phyloP scores from a whole-genome alignment of 2,797 vertebrate species.

The Neosalanx taihuensis region DNA sequence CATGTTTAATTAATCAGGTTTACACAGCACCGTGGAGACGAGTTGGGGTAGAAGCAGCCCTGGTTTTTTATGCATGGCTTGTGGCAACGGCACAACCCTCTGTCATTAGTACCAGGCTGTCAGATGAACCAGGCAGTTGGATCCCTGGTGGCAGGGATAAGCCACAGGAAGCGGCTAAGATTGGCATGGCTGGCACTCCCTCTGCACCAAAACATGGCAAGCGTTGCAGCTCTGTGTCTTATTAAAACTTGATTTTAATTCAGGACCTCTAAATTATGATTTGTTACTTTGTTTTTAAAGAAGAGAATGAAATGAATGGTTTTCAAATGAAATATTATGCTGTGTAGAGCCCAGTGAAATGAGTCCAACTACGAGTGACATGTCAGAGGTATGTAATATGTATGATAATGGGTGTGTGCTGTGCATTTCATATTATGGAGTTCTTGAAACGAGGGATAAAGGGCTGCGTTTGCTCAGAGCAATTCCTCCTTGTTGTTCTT shows the following conservation, averaged over 20 bases:
- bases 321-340: neutral
- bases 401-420: slow-evolving; percentile 29
- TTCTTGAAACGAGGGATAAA: slow-evolving; percentile 12
- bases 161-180: neutral
- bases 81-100: slow-evolving; percentile 10
- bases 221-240: neutral
- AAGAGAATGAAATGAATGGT: neutral
- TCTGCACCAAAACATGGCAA: slow-evolving; percentile 4
- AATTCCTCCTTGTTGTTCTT: slow-evolving; percentile 23
- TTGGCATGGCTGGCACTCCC: slow-evolving; percentile 6
- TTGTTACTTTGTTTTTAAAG: slow-evolving; percentile 4
- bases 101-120: slow-evolving; percentile 25
- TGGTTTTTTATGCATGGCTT: slow-evolving; percentile 34
- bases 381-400: slow-evolving; percentile 20
- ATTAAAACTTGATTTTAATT: slow-evolving; percentile 4
- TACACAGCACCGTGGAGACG: slow-evolving; percentile 15
- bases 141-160: slow-evolving; percentile 14
- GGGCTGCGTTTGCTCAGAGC: slow-evolving; percentile 4
- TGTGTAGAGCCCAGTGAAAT: slow-evolving; percentile 18
- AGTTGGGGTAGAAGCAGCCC: neutral
- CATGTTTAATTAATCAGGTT: slow-evolving; percentile 41
- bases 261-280: neutral
- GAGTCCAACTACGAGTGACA: slow-evolving; percentile 2
- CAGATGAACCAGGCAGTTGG: slow-evolving; percentile 15
- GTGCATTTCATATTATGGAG: slow-evolving; percentile 13